Evolutionary conservation across 2,888 invertebrate species (phyloP).

Genomic region (Hylaea fasciaria): DNA sequence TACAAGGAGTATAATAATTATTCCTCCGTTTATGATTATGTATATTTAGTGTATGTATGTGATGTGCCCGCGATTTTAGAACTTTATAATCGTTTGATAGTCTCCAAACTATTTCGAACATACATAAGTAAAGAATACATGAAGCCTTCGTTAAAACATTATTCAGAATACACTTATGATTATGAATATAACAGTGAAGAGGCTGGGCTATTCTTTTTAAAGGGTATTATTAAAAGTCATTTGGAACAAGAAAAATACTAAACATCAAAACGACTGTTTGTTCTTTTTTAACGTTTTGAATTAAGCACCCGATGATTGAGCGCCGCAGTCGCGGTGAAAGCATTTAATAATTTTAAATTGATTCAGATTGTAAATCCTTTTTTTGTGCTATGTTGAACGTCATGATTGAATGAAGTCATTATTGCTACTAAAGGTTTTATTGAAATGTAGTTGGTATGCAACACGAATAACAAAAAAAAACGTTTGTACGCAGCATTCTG

Average conservation of each 20-base stretch:
- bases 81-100: too few relatives aligned
- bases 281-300: slow-evolving; percentile 55
- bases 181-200: slow-evolving; percentile 53
- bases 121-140: not conserved
- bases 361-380: slow-evolving; percentile 53
- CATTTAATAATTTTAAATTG: slow-evolving; percentile 62
- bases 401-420: slow-evolving; percentile 57
- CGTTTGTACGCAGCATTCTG: not conserved
- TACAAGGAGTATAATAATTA: too few relatives aligned
- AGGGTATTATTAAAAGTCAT: slow-evolving; percentile 63
- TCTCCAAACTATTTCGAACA: too few relatives aligned
- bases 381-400: slow-evolving; percentile 47
- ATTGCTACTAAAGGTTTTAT: slow-evolving; percentile 39
- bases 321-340: slow-evolving; percentile 51
- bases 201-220: slow-evolving; percentile 53
- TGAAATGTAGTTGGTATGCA: not conserved
- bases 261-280: slow-evolving; percentile 55
- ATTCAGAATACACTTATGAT: slow-evolving; percentile 31
- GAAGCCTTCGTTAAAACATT: slow-evolving; percentile 43
- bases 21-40: too few relatives aligned
- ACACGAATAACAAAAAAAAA: not conserved
- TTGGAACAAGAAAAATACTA: slow-evolving; percentile 58
- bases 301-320: slow-evolving; percentile 56
- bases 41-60: too few relatives aligned
- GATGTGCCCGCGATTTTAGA: too few relatives aligned